Percentiles rank a stretch among this genome's conserved stretches.
phyloP scores from a whole-genome alignment of 2,113 vertebrate species.

The Oostethus manadensis region DNA sequence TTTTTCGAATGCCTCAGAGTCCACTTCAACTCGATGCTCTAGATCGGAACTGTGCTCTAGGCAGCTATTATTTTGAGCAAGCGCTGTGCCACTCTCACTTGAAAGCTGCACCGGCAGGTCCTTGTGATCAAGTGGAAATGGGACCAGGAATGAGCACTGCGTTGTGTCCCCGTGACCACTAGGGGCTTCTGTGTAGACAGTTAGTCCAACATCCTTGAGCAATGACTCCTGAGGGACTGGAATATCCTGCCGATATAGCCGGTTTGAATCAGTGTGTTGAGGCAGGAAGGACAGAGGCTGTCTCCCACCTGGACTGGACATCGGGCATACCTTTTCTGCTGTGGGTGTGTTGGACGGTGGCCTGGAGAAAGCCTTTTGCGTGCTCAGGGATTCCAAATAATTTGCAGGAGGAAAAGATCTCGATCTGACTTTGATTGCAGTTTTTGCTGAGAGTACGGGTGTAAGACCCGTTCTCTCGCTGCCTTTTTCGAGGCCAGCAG shows the following conservation, averaged over 20 bases:
- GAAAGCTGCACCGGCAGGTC: constrained; percentile 44
- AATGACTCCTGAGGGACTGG: constrained; percentile 72
- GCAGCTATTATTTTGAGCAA: constrained; percentile 25
- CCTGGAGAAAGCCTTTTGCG: constrained; percentile 31
- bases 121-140: constrained; percentile 52
- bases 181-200: constrained; percentile 69
- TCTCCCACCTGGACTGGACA: constrained; percentile 23
- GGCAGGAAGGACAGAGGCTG: constrained; percentile 19
- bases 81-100: constrained; percentile 22
- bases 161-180: constrained; percentile 49
- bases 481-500: constrained; percentile 37
- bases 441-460: constrained; percentile 51
- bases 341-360: constrained; percentile 31
- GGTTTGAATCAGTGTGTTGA: constrained; percentile 30
- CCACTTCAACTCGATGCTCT: constrained; percentile 18
- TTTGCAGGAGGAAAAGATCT: constrained; percentile 69
- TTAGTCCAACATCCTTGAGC: constrained; percentile 68
- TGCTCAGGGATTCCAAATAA: constrained; percentile 29
- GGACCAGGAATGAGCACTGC: constrained; percentile 57
- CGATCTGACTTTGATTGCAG: constrained; percentile 64
- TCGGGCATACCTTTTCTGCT: constrained; percentile 28
- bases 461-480: constrained; percentile 53
- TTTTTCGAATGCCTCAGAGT: constrained; percentile 25
- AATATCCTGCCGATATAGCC: constrained; percentile 63
- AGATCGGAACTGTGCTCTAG: constrained; percentile 49